A percentile compares a stretch with the other conserved stretches of the same genome.
These are phyloP conservation scores for Melanaphis sacchari DNA, from an alignment of 1,140 invertebrate species.

Conservation along the genomic window DNA sequence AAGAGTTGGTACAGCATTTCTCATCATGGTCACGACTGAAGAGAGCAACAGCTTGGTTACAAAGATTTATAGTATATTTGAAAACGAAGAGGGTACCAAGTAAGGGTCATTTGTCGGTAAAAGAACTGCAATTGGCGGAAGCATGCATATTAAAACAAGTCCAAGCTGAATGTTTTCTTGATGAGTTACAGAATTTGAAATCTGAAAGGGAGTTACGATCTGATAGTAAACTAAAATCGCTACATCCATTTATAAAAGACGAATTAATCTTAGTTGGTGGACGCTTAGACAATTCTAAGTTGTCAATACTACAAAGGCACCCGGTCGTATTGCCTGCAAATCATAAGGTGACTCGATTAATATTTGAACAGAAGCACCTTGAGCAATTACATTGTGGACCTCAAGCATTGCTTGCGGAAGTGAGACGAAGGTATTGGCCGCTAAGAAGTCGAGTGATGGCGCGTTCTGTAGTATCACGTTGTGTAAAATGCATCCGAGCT, in stretches of 20 bases:
- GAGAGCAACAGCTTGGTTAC: neutral
- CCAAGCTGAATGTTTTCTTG: neutral
- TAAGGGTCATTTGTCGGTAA: neutral
- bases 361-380: neutral
- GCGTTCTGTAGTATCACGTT: neutral
- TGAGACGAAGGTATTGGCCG: conserved; percentile 39
- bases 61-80: neutral
- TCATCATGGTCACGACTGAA: neutral
- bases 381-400: neutral
- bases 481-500: conserved; percentile 4
- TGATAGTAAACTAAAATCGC: neutral
- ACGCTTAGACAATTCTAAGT: neutral
- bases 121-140: neutral
- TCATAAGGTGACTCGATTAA: neutral
- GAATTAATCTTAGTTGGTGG: conserved; percentile 1
- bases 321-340: neutral
- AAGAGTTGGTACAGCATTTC: neutral
- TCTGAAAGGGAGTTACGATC: neutral
- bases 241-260: neutral
- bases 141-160: neutral
- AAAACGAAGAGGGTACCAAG: neutral
- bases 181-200: neutral
- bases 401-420: neutral
- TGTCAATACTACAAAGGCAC: neutral
- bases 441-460: neutral